phyloP scores from a whole-genome alignment of 1,140 invertebrate species.

The Trigoniulus corallinus region DNA sequence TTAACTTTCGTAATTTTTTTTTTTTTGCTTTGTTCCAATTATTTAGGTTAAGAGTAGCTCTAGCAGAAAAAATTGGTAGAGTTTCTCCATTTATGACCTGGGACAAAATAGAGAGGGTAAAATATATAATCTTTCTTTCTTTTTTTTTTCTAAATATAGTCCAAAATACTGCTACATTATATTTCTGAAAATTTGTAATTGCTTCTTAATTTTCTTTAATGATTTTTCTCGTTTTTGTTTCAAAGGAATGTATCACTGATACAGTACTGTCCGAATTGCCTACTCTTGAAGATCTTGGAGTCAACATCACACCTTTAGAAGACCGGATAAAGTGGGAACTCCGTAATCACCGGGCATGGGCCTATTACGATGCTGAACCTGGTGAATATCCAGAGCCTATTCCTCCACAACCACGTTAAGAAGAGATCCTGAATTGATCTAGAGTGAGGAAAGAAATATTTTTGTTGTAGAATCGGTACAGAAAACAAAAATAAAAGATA shows the following conservation, averaged over 20 bases:
- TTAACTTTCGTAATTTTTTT: too few species aligned
- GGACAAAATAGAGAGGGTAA: slow-evolving; percentile 64
- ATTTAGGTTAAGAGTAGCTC: slow-evolving; percentile 26
- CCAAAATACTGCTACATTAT: too few species aligned
- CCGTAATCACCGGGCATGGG: slow-evolving; percentile 37
- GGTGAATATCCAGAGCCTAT: slow-evolving; percentile 50
- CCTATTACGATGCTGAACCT: slow-evolving; percentile 53
- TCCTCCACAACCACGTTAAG: too few species aligned
- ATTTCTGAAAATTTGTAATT: not conserved
- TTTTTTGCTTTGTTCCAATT: not conserved
- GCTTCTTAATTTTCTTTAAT: not conserved
- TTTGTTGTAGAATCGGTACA: too few species aligned
- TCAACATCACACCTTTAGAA: slow-evolving; percentile 54
- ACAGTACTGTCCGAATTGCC: slow-evolving; percentile 40
- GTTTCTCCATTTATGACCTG: slow-evolving; percentile 50
- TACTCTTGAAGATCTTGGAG: slow-evolving; percentile 72
- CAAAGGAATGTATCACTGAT: slow-evolving; percentile 58
- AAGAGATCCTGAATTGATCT: too few species aligned
- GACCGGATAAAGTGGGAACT: slow-evolving; percentile 60
- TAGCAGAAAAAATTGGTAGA: slow-evolving; percentile 36
- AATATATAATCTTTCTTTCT: slow-evolving; percentile 5
- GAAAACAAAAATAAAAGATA: too few species aligned
- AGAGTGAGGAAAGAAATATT: too few species aligned
- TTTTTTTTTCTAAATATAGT: too few species aligned
- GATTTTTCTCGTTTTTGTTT: not conserved